Evolutionary conservation across 2,113 vertebrate species (phyloP).

Genomic region (Porphyrio hochstetteri): DNA sequence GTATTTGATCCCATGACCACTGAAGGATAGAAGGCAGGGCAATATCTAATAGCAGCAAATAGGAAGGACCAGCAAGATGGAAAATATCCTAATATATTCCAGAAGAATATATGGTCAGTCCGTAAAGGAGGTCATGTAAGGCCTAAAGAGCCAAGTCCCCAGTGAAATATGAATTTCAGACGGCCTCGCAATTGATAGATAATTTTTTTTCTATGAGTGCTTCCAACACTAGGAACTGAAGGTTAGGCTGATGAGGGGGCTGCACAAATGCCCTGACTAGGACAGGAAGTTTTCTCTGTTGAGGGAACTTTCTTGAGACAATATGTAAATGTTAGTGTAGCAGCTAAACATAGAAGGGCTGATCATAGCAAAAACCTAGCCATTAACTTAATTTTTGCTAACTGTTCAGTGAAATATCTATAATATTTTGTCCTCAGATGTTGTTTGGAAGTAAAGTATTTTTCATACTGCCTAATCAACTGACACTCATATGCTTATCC

Average conservation of each 20-base stretch:
- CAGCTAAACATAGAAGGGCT: accelerated
- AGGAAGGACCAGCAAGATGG: neutral
- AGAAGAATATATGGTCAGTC: neutral
- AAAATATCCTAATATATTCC: neutral
- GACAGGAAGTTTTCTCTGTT: neutral
- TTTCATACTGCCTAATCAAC: neutral
- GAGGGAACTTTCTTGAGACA: neutral
- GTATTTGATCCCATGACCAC: neutral
- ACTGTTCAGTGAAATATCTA: neutral
- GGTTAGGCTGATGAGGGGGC: neutral
- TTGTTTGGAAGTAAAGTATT: neutral
- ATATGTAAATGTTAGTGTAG: neutral
- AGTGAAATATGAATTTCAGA: neutral
- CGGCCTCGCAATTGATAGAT: neutral
- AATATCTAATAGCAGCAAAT: neutral
- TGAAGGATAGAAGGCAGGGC: neutral
- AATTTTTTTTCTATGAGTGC: neutral
- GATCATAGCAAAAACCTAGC: neutral
- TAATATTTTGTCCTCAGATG: neutral
- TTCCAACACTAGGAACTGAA: neutral
- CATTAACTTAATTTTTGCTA: neutral
- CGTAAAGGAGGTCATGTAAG: neutral
- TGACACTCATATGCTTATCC: neutral
- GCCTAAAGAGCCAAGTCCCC: neutral
- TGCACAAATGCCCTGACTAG: neutral